Conservation (phyloP, 1,140 invertebrate species). For the Solenopsis fugax region DNA sequence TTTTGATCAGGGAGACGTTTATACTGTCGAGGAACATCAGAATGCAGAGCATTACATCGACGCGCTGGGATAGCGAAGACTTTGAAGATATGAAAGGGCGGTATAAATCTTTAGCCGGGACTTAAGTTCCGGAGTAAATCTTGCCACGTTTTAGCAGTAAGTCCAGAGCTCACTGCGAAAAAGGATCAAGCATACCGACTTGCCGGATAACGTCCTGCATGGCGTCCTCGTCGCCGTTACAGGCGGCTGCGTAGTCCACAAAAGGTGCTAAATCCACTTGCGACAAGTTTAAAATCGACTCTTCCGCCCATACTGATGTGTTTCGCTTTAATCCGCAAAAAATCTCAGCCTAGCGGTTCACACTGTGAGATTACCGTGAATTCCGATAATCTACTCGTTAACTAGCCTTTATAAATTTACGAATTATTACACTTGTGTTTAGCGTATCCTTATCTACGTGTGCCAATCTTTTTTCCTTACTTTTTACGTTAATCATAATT, state of each 20-base stretch:
- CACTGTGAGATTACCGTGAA: constrained; percentile 11
- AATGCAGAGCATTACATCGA: constrained; percentile 70
- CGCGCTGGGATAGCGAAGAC: constrained; percentile 64
- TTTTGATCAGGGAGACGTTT: neutral
- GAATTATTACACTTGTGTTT: neutral
- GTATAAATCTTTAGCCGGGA: constrained; percentile 84
- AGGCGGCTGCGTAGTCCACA: constrained; percentile 73
- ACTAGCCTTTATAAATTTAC: neutral
- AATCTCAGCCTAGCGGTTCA: neutral
- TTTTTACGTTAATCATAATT: neutral
- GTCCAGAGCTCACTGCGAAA: constrained; percentile 84
- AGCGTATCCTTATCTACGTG: neutral
- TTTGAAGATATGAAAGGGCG: constrained; percentile 73
- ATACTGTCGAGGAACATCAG: constrained; percentile 45
- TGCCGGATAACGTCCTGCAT: constrained; percentile 79
- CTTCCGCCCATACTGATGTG: constrained; percentile 81
- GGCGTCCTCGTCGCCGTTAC: constrained; percentile 60
- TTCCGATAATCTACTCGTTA: constrained; percentile 23
- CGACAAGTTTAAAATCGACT: constrained; percentile 84
- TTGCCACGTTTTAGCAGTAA: constrained; percentile 86
- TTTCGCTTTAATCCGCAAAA: constrained; percentile 58
- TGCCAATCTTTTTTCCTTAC: neutral
- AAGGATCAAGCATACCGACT: constrained; percentile 84
- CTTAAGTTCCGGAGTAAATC: constrained; percentile 86
- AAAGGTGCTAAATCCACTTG: constrained; percentile 84